Base-by-base conservation (phyloP, 2,888 invertebrate genomes). In the Eutolmus rufibarbis region DNA sequence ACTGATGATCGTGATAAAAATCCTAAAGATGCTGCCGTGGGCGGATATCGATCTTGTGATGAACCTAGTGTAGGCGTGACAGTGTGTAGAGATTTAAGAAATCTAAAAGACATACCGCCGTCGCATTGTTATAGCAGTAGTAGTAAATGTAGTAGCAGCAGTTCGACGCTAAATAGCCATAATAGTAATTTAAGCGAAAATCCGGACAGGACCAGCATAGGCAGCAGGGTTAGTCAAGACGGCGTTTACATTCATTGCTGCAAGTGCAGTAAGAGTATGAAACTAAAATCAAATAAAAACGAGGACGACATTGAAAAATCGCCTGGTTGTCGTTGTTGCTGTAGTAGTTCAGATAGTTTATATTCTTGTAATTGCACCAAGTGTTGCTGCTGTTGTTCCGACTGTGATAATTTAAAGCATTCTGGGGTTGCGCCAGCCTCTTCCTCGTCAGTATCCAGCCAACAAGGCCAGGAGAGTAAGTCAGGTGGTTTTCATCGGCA, bases 331-430 rank as follows among this genome's bases (percentile, higher is more conserved):
- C 78, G 89, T 34, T 89, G 89, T 28, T 91, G 91, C 86, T 91
- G 91, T 8, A 90, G 90, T 19, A 91, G 91, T 87, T 91, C 91
- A 66, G 89, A 90, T 16, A 92, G 92, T 87, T 91, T 91, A 87
- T 91, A 92, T 79, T 92, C 92, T 9, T 92, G 92, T 88, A 91
- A 91, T 87, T 92, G 91, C 2, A 90, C 90, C 77, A 91, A 91
- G 88, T 91, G 91, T 34, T 91, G 90, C 37, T 91, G 90, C 74
- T 90, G 90, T 87, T 86, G 86, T 28, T 43, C 81, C 74, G 81
- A 82, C 81, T 87, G 87, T 87, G 86, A 87, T 87, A 86, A 74
- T 86, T 28, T 19, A 16, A 85, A 86, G 46, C 74, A 74, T 56
- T 87, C 81, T 56, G 89, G 87, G 1, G 87, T 86, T 28, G 88